Conservation (phyloP, 92 coral and sea anemone genomes). For the Siderastrea siderea region DNA sequence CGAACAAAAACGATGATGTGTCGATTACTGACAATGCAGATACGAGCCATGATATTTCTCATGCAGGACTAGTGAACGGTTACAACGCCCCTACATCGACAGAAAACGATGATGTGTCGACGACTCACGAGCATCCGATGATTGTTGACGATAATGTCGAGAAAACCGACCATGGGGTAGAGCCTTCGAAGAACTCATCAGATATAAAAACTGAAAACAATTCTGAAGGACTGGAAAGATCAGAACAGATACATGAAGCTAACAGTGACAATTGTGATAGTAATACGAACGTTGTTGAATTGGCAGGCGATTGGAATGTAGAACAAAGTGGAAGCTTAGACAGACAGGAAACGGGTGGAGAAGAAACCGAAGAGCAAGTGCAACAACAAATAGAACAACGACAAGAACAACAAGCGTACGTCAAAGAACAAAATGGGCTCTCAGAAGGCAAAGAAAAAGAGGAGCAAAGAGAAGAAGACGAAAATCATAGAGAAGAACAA, state of each 20-base stretch:
- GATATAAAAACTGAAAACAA: not conserved
- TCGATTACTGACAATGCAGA: slow-evolving; percentile 1
- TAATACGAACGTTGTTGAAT: not conserved
- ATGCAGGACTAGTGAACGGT: not conserved
- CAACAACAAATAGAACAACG: not conserved
- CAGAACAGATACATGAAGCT: not conserved
- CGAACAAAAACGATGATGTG: not conserved
- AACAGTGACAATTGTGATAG: not conserved
- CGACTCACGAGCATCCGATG: not conserved
- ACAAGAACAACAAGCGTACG: not conserved
- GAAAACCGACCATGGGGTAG: not conserved
- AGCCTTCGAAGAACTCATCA: not conserved
- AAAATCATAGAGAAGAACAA: not conserved
- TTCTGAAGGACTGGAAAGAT: not conserved
- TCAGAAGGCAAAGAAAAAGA: not conserved
- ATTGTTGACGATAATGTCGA: not conserved
- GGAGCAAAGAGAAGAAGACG: not conserved
- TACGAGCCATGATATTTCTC: not conserved
- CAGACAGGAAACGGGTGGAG: not conserved
- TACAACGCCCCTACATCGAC: not conserved
- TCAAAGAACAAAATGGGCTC: not conserved
- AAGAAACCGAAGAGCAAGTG: not conserved
- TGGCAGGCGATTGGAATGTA: not conserved
- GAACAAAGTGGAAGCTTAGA: not conserved
- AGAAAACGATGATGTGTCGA: not conserved